A percentile compares a stretch with the other conserved stretches of the same genome.
Evolutionary conservation across 2,113 vertebrate species (phyloP).

Genomic region (Chrysochloris asiatica): DNA sequence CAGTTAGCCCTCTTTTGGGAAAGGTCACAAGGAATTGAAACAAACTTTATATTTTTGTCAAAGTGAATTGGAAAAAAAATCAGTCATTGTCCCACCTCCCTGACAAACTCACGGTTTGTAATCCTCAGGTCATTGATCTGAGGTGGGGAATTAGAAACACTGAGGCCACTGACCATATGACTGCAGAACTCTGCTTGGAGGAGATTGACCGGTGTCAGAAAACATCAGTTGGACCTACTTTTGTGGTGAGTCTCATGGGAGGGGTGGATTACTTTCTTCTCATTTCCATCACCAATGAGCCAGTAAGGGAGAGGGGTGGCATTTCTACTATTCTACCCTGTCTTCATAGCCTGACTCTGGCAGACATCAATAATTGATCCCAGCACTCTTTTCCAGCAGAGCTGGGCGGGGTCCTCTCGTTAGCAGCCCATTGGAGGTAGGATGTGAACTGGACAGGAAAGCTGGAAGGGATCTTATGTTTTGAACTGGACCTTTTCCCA

Average conservation of each 20-base stretch:
- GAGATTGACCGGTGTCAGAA: conserved; percentile 85
- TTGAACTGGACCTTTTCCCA: neutral
- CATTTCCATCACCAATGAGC: neutral
- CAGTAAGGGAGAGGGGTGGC: neutral
- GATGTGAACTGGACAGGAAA: neutral
- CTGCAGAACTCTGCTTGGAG: conserved; percentile 84
- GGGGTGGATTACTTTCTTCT: neutral
- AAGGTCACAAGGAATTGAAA: neutral
- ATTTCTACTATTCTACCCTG: neutral
- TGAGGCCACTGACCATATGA: conserved; percentile 79
- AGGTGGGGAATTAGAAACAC: conserved; percentile 84
- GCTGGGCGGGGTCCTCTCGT: neutral
- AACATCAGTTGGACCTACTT: conserved; percentile 85
- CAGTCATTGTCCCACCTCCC: neutral
- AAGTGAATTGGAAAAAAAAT: neutral
- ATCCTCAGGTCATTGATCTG: conserved; percentile 87
- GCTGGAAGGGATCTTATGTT: neutral
- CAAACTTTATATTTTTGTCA: neutral
- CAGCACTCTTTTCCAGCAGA: neutral
- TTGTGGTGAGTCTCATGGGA: conserved; percentile 83
- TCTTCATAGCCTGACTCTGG: accelerated
- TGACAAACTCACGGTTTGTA: neutral
- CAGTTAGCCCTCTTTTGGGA: neutral
- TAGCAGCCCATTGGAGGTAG: neutral
- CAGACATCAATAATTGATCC: neutral